These are phyloP conservation scores for Ictalurus punctatus DNA, from an alignment of 2,113 vertebrate species.

Conservation along the genomic window DNA sequence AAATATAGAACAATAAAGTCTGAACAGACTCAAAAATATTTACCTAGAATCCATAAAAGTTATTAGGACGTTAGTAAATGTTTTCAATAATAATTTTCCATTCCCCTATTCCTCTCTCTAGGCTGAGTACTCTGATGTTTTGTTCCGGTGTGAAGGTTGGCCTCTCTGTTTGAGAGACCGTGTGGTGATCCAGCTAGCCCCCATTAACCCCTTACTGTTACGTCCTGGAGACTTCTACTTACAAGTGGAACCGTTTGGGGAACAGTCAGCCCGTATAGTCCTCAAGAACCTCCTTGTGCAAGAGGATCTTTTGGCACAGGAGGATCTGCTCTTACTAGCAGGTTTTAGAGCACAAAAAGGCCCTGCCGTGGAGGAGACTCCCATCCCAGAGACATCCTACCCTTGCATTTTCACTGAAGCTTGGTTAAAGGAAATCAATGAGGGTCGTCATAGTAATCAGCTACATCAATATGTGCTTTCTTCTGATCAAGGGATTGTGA, in stretches of 20 bases:
- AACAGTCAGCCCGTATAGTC: conserved; percentile 81
- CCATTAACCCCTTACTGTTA: conserved; percentile 85
- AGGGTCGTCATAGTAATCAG: conserved; percentile 66
- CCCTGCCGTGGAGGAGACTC: conserved; percentile 78
- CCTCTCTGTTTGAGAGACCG: conserved; percentile 86
- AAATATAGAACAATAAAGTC: neutral
- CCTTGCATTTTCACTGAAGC: conserved; percentile 83
- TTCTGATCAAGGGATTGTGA: conserved; percentile 81
- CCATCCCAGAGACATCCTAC: conserved; percentile 79
- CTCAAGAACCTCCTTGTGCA: conserved; percentile 82
- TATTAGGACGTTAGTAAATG: neutral
- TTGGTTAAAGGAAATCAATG: conserved; percentile 84
- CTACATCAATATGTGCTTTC: conserved; percentile 85
- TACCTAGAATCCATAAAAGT: neutral
- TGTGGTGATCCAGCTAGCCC: conserved; percentile 85
- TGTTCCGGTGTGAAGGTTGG: conserved; percentile 93
- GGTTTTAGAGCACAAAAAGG: conserved; percentile 47
- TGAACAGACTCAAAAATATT: neutral
- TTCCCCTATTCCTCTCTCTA: conserved; percentile 51
- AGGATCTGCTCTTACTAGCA: conserved; percentile 40
- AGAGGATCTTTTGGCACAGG: conserved; percentile 67
- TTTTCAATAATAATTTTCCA: neutral
- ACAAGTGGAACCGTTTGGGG: conserved; percentile 83
- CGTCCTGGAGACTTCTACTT: conserved; percentile 93
- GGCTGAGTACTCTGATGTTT: conserved; percentile 83